Evolutionary conservation across 2,797 vertebrate species (phyloP).

Genomic region (Masticophis lateralis): DNA sequence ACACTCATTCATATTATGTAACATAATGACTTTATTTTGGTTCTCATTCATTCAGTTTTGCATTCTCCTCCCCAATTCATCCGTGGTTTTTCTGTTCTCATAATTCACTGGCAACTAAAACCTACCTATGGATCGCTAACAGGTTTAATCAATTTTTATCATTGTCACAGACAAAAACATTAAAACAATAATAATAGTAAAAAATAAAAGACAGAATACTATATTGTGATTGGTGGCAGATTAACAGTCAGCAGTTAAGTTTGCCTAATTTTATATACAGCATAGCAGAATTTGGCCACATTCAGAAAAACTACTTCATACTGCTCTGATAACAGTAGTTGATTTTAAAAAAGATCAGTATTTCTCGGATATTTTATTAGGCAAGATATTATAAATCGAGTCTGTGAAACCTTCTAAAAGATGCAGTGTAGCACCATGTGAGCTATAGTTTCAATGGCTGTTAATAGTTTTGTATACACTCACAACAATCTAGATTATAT

Average conservation of each 20-base stretch:
- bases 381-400: neutral
- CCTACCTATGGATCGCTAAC: neutral
- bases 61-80: neutral
- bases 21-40: neutral
- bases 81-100: neutral
- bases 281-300: neutral
- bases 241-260: neutral
- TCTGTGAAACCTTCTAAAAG: too few species aligned
- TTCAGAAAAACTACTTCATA: neutral
- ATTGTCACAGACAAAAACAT: neutral
- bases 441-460: too few species aligned
- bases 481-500: neutral
- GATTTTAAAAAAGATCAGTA: neutral
- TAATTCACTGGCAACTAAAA: neutral
- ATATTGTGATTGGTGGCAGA: neutral
- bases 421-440: too few species aligned
- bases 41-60: neutral
- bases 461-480: neutral
- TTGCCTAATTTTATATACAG: neutral
- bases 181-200: neutral
- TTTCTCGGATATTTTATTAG: neutral
- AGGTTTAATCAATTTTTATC: neutral
- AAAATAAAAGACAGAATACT: neutral
- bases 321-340: neutral
- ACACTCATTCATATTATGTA: neutral